Evolutionary conservation across 2,888 invertebrate species (phyloP), one percentile per base, ranked within the genome.

Genomic region (Halocaridina rubra): DNA sequence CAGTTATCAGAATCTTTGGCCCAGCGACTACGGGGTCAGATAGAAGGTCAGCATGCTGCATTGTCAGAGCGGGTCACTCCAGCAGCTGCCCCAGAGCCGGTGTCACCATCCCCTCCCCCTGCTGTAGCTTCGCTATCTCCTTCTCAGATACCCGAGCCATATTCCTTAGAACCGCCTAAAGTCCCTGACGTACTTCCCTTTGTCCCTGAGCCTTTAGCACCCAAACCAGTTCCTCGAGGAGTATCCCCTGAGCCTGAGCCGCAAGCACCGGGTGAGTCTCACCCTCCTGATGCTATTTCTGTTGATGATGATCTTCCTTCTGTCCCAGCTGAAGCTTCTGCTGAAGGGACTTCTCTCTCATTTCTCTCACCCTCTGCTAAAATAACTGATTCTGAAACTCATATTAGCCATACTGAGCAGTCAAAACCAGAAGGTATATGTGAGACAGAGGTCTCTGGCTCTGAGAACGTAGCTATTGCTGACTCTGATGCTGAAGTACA

Each of bases 1-100:
- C 82, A 87, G 87, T 81, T 87, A 16, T 87, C 87, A 2, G 87
- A 87, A 64, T 82, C 85, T 7, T 67, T 87, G 33, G 85, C 84
- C 5, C 80, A 84, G 29, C 81, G 86, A 16, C 61, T 85, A 5
- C 84, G 81, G 57, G 85, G 82, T 10, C 85, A 85, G 59, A 72
- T 88, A 39, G 85, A 82, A 85, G 77, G 79, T 85, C 61, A 81
- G 82, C 67, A 69, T 27, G 24, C 67, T 27, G 33, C 30, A 5
- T 24, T 7, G 2, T 16, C 46, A 16, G 19, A 10, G 3, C 19
- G 5, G 27, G 19, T 16, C 29, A 16, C 69, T 46, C n/a, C 69
- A 22, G 8, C 64, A 30, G 32, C 85, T 59, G 59, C 76, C 46
- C 32, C 69, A 72, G 67, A 71, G 24, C 32, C 72, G 33, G 74